These are phyloP conservation scores for Cricetomys ansorgei DNA, from an alignment of 2,113 vertebrate genomes.

Conservation along the genomic window DNA sequence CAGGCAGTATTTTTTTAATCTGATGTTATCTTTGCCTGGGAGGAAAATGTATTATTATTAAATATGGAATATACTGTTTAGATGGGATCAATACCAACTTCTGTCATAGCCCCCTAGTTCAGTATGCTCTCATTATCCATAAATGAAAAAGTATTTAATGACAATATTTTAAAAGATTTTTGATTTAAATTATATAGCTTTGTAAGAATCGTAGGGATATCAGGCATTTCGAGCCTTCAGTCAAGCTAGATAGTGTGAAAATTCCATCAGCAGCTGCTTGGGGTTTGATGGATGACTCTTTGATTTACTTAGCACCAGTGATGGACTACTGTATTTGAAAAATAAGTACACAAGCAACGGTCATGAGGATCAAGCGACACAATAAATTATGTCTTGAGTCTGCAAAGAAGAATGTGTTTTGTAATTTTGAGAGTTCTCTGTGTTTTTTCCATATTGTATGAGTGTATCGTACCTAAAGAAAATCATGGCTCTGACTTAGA, in stretches of 20 bases:
- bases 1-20: background rate
- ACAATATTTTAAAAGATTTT: background rate
- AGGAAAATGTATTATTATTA: slow-evolving; percentile 37
- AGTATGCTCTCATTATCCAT: background rate
- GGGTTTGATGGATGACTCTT: slow-evolving; percentile 49
- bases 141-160: background rate
- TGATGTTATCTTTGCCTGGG: background rate
- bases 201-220: slow-evolving; percentile 4
- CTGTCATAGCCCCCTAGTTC: background rate
- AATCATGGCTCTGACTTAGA: slow-evolving; percentile 11
- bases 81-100: background rate
- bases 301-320: slow-evolving; percentile 50
- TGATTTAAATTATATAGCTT: slow-evolving; percentile 37
- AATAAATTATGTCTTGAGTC: background rate
- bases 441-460: background rate
- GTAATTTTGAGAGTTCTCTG: slow-evolving; percentile 40
- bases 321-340: slow-evolving; percentile 48
- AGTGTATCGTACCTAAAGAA: slow-evolving; percentile 11
- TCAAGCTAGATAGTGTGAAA: slow-evolving; percentile 69
- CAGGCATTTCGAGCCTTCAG: slow-evolving; percentile 44
- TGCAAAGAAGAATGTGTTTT: background rate
- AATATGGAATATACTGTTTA: slow-evolving; percentile 14
- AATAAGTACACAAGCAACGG: slow-evolving; percentile 36
- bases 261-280: slow-evolving; percentile 65
- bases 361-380: background rate